Evolutionary conservation across 2,797 vertebrate genomes (phyloP).

Genomic region (Dicrostonyx torquatus): DNA sequence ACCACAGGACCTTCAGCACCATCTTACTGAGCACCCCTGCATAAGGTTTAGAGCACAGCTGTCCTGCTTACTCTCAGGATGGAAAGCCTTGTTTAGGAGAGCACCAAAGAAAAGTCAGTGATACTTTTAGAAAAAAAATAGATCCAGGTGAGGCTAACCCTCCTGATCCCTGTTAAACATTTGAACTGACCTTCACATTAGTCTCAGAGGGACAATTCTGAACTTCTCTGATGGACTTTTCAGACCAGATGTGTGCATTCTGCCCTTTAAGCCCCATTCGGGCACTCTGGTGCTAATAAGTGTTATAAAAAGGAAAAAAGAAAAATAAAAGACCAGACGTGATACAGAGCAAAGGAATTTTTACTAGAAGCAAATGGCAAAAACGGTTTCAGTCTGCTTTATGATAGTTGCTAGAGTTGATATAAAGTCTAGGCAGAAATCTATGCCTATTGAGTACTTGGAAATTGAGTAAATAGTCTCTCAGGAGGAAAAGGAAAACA

Average conservation of each 20-base stretch:
- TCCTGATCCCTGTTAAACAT: constrained; percentile 56
- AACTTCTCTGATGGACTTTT: constrained; percentile 64
- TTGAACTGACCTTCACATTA: not conserved
- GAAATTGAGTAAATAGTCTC: constrained; percentile 63
- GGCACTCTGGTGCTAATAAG: constrained; percentile 50
- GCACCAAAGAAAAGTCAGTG: constrained; percentile 27
- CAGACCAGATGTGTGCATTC: constrained; percentile 2
- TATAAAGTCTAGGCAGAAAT: constrained; percentile 64
- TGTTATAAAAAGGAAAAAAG: constrained; percentile 44
- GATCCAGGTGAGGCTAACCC: constrained; percentile 44
- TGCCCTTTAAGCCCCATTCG: constrained; percentile 38
- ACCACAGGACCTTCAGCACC: not conserved
- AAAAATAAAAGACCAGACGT: constrained; percentile 42
- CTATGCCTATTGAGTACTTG: constrained; percentile 44
- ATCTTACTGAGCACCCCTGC: not conserved
- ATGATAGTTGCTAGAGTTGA: constrained; percentile 66
- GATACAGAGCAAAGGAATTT: constrained; percentile 68
- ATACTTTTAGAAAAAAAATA: constrained; percentile 68
- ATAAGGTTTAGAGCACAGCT: constrained; percentile 3
- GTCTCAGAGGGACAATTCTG: constrained; percentile 30
- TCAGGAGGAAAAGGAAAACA: constrained; percentile 25
- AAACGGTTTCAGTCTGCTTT: constrained; percentile 62
- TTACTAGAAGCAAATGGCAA: constrained; percentile 60
- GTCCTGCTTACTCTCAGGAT: constrained; percentile 37
- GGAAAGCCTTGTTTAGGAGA: constrained; percentile 67